A percentile compares a stretch with the other conserved stretches of the same genome.
These are phyloP conservation scores for Pangasius mekongensis DNA, from an alignment of 2,797 vertebrate species.

Conservation along the genomic window DNA sequence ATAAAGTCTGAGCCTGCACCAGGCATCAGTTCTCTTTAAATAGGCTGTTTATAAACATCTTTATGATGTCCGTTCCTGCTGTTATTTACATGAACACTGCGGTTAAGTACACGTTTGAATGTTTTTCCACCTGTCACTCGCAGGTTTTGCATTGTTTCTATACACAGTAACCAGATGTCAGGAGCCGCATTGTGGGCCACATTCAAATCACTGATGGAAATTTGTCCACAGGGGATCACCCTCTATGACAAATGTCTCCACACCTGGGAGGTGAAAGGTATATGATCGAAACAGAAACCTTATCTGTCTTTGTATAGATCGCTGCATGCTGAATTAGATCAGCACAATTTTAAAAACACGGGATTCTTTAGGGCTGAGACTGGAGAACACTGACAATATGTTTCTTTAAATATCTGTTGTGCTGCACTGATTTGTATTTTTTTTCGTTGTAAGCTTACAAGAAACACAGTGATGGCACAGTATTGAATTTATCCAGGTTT, in stretches of 20 bases:
- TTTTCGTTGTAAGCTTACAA: neutral
- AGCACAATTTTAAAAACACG: neutral
- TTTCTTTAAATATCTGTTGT: neutral
- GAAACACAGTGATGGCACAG: neutral
- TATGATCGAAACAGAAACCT: neutral
- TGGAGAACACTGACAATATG: neutral
- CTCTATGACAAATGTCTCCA: neutral
- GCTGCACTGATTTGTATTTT: neutral
- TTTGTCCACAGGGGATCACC: neutral
- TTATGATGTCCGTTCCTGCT: neutral
- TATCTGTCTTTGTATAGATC: neutral
- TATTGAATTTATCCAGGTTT: conserved; percentile 17
- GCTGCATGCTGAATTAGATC: neutral
- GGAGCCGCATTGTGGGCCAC: neutral
- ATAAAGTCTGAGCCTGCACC: neutral
- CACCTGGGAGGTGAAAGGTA: neutral
- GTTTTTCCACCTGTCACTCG: neutral
- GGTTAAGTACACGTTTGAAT: neutral
- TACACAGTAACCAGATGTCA: neutral
- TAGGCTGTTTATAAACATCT: neutral
- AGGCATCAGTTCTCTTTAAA: neutral
- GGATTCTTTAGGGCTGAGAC: neutral
- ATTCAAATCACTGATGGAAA: conserved; percentile 13
- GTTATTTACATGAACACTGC: neutral
- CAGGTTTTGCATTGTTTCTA: conserved; percentile 23